A percentile compares a stretch with the other conserved stretches of the same genome.
Evolutionary conservation across 2,113 vertebrate species (phyloP).

Genomic region (Trematomus loennbergii): DNA sequence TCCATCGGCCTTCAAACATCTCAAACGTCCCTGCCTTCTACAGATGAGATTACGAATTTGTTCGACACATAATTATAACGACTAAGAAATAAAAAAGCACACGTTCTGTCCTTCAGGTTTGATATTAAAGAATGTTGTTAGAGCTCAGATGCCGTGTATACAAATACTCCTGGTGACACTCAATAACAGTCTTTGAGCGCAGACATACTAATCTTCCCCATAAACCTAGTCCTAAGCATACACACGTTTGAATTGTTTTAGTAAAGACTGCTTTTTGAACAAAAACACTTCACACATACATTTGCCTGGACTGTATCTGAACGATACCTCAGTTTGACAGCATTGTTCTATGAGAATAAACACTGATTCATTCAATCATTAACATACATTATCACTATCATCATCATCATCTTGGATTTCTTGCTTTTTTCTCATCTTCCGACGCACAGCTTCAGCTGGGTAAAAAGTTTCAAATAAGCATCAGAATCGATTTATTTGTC

Average conservation of each 20-base stretch:
- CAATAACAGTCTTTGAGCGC: constrained; percentile 66
- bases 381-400: constrained; percentile 34
- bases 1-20: constrained; percentile 23
- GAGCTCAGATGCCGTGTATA: constrained; percentile 52
- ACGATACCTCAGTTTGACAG: constrained; percentile 58
- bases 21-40: constrained; percentile 28
- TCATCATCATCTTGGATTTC: constrained; percentile 14
- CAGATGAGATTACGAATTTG: constrained; percentile 61
- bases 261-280: constrained; percentile 69
- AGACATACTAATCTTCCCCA: constrained; percentile 34
- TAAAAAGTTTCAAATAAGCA: constrained; percentile 58
- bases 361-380: constrained; percentile 72
- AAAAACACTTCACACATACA: constrained; percentile 53
- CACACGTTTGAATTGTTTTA: constrained; percentile 43
- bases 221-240: constrained; percentile 48
- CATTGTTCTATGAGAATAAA: constrained; percentile 78
- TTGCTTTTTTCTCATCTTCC: constrained; percentile 2
- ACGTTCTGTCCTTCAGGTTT: constrained; percentile 44
- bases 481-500: constrained; percentile 16
- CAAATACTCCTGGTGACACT: constrained; percentile 52
- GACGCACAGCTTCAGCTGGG: constrained; percentile 30
- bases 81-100: constrained; percentile 62
- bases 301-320: constrained; percentile 58
- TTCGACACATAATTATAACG: constrained; percentile 71
- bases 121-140: constrained; percentile 35